These are phyloP conservation scores for Toxostoma redivivum DNA, from an alignment of 2,113 vertebrate genomes.

Conservation along the genomic window DNA sequence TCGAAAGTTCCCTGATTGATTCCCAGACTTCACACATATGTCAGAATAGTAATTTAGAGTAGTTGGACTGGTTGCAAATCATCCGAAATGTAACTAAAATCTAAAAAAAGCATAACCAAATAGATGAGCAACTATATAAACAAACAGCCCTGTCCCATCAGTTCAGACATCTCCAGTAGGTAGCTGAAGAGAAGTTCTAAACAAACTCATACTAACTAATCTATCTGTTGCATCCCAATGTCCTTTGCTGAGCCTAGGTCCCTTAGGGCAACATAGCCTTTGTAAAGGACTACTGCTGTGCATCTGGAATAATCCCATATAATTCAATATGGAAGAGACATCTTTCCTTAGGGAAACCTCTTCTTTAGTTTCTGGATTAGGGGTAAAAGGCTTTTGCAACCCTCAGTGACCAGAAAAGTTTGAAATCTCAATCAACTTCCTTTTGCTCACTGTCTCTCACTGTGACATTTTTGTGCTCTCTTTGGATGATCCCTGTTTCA, in stretches of 20 bases:
- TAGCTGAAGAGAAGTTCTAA: background rate
- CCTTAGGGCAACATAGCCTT: background rate
- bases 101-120: background rate
- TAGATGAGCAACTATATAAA: background rate
- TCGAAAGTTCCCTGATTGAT: background rate
- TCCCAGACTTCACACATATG: background rate
- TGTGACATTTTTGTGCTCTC: background rate
- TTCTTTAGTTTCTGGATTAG: background rate
- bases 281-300: background rate
- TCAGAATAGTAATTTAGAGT: background rate
- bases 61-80: background rate
- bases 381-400: background rate
- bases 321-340: background rate
- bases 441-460: background rate
- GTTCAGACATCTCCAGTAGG: background rate
- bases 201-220: background rate
- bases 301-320: background rate
- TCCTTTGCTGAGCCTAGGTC: background rate
- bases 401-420: background rate
- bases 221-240: background rate
- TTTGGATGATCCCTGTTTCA: background rate
- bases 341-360: background rate
- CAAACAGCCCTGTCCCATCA: fast-evolving
- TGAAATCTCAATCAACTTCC: background rate
- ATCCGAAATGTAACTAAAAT: background rate